phyloP scores from a whole-genome alignment of 2,113 vertebrate genomes.

The Gracilinanus agilis region DNA sequence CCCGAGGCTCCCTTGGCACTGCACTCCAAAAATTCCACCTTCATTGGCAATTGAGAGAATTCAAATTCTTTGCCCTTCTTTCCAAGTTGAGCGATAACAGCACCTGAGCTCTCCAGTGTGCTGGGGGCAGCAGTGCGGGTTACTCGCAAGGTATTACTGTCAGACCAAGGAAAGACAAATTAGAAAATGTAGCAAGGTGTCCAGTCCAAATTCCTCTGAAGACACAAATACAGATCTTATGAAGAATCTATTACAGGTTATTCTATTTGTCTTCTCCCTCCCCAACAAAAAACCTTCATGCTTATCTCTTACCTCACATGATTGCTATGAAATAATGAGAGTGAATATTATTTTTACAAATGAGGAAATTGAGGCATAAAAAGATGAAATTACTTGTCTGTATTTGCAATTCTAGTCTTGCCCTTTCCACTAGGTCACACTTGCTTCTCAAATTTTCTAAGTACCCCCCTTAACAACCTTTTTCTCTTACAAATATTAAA shows the following conservation, averaged over 20 bases:
- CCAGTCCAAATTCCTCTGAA: neutral
- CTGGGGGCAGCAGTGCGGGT: slow-evolving; percentile 94
- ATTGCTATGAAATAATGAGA: neutral
- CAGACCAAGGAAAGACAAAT: slow-evolving; percentile 43
- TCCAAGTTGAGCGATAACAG: slow-evolving; percentile 87
- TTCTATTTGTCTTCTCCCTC: neutral
- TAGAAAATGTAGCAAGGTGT: neutral
- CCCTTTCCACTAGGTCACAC: neutral
- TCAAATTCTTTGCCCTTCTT: slow-evolving; percentile 97
- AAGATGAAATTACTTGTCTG: neutral
- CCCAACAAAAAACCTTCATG: neutral
- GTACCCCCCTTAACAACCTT: neutral
- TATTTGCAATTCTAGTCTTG: neutral
- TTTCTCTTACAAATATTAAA: neutral
- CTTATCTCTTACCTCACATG: neutral
- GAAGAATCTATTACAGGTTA: neutral
- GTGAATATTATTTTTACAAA: neutral
- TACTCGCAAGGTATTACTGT: slow-evolving; percentile 94
- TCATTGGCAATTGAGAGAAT: slow-evolving; percentile 94
- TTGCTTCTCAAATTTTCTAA: neutral
- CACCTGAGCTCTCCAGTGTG: slow-evolving; percentile 90
- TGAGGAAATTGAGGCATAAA: neutral
- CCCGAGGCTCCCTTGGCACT: slow-evolving; percentile 91
- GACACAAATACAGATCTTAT: neutral
- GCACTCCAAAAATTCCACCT: slow-evolving; percentile 96